Evolutionary conservation across 2,113 vertebrate genomes (phyloP).

Genomic region (Daubentonia madagascariensis): DNA sequence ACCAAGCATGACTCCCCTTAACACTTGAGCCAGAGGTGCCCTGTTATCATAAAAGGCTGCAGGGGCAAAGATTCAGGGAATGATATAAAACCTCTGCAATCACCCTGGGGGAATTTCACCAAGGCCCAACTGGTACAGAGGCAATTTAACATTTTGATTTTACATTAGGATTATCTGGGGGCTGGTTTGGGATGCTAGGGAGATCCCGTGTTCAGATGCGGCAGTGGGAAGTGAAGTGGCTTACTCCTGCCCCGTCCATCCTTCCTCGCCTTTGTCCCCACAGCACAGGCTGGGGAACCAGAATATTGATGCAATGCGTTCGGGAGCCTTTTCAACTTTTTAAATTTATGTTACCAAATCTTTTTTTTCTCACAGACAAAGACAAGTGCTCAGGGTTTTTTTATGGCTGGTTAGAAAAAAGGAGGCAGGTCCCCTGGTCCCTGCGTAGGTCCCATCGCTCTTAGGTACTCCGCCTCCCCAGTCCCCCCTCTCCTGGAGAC

Average conservation of each 20-base stretch:
- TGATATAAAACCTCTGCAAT: rapidly evolving
- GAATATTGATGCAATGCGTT: rapidly evolving
- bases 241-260: rapidly evolving
- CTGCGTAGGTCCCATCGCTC: neutral
- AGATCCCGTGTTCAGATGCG: rapidly evolving
- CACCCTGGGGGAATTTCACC: rapidly evolving
- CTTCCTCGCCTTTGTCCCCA: neutral
- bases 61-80: rapidly evolving
- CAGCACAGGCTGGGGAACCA: neutral
- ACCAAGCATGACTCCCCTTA: too few species aligned
- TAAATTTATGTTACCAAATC: neutral
- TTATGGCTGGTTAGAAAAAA: neutral
- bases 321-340: neutral
- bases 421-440: neutral
- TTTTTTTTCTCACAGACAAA: neutral
- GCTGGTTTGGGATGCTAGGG: too few species aligned
- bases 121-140: neutral
- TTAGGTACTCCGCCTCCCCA: neutral
- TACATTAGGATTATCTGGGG: neutral
- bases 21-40: neutral
- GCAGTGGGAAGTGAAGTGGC: neutral
- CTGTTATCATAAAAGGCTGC: neutral
- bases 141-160: neutral
- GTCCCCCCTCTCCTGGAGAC: neutral
- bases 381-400: neutral